Evolutionary conservation across 2,797 vertebrate species (phyloP), one percentile per base, ranked within the genome.

Genomic region (Botia kubotai): DNA sequence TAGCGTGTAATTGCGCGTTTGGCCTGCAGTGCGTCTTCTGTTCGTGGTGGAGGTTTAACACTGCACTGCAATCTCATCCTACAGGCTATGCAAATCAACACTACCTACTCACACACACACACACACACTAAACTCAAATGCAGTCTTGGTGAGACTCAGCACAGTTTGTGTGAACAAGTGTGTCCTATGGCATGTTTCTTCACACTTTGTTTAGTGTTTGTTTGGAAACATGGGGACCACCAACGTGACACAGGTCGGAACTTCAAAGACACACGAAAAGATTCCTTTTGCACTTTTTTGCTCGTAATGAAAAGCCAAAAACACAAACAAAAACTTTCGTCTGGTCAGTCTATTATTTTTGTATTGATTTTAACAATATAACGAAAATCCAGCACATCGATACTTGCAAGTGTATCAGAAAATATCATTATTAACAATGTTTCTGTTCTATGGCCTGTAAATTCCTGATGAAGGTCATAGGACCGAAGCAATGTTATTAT

Each of bases 131-230:
- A 77, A 66, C 36, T 4, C 29, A 21, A 79, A 75, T 73, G 66
- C 48, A 57, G 82, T 74, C 77, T 79, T 57, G 76, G 74, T 78
- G 69, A 75, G 79, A 74, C 14, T 11, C 50, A 69, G 65, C 19
- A 63, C 2, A 57, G 72, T 71, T 69, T 75, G 36, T 81, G 79
- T 75, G 67, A 23, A 60, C 39, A 21, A 70, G 57, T 74, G 74
- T 74, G 71, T 74, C 57, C 52, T 68, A 72, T 81, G 63, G 63
- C 53, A 29, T 71, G 75, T 77, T 33, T 72, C 75, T 89, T 94
- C 92, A 94, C 83, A 90, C 90, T 88, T 92, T 92, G 55, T 93
- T 94, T 92, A 91, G 72, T 90, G 82, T 90, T 85, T 89, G 90
- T 90, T 86, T 86, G 90, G 89, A 86, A 87, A 82, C 84, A 77